Evolutionary conservation across 2,888 invertebrate species (phyloP).

Genomic region (Saturnia pavonia): DNA sequence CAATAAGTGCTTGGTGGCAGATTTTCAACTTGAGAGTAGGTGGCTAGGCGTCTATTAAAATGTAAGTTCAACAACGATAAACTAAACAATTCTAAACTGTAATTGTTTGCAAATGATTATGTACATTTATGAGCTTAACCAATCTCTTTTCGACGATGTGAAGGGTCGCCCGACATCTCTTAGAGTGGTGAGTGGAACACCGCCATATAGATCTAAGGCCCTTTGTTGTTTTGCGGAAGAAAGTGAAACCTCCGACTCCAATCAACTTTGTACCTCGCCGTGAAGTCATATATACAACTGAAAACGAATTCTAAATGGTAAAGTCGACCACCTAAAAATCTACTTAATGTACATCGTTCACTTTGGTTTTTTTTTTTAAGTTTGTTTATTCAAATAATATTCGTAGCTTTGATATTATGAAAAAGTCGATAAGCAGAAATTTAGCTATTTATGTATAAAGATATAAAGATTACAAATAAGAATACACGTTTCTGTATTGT

Average conservation of each 20-base stretch:
- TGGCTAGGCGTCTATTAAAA: neutral
- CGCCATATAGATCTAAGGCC: constrained; percentile 34
- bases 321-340: neutral
- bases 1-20: neutral
- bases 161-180: constrained; percentile 42
- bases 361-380: neutral
- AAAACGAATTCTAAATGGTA: neutral
- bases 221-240: constrained; percentile 9
- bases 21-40: neutral
- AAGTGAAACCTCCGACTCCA: constrained; percentile 18
- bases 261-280: constrained; percentile 12
- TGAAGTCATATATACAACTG: constrained; percentile 12
- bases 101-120: neutral
- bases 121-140: neutral
- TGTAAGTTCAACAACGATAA: neutral
- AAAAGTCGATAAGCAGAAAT: no score
- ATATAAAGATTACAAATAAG: no score
- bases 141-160: constrained; percentile 24
- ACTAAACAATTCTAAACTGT: neutral
- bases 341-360: neutral
- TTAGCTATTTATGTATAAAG: no score
- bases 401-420: no score
- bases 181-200: constrained; percentile 47
- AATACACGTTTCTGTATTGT: no score
- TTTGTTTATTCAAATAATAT: no score